Evolutionary conservation across 2,113 vertebrate species (phyloP).

Genomic region (Sapayoa aenigma): DNA sequence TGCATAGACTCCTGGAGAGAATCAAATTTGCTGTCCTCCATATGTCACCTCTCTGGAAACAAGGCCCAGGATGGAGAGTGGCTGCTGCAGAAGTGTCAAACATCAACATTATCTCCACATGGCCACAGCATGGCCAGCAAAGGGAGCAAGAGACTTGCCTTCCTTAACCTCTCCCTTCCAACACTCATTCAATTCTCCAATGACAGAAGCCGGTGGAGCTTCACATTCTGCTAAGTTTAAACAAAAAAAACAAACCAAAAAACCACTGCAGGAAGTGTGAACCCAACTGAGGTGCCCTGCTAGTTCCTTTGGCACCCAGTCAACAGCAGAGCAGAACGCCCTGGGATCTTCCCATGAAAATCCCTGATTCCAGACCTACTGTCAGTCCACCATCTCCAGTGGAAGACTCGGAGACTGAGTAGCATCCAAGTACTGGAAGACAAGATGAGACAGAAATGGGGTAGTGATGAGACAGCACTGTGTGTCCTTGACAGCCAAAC

Average conservation of each 20-base stretch:
- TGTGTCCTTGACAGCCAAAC: fast-evolving
- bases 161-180: background rate
- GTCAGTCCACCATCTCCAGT: fast-evolving
- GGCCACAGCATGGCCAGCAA: background rate
- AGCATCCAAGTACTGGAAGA: background rate
- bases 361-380: background rate
- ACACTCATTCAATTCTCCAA: background rate
- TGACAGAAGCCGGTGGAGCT: background rate
- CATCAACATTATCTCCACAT: background rate
- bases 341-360: background rate
- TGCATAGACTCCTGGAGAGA: background rate
- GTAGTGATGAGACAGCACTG: fast-evolving
- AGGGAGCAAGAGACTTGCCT: background rate
- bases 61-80: background rate
- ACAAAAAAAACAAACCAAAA: background rate
- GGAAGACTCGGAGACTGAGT: background rate
- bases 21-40: background rate
- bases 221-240: background rate
- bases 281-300: too few species aligned
- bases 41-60: background rate
- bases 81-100: constrained; percentile 54
- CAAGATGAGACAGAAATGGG: background rate
- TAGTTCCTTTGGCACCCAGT: background rate
- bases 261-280: fast-evolving
- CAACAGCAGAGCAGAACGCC: background rate